Evolutionary conservation across 2,888 invertebrate genomes (phyloP).

Genomic region (Bimastos eiseni): DNA sequence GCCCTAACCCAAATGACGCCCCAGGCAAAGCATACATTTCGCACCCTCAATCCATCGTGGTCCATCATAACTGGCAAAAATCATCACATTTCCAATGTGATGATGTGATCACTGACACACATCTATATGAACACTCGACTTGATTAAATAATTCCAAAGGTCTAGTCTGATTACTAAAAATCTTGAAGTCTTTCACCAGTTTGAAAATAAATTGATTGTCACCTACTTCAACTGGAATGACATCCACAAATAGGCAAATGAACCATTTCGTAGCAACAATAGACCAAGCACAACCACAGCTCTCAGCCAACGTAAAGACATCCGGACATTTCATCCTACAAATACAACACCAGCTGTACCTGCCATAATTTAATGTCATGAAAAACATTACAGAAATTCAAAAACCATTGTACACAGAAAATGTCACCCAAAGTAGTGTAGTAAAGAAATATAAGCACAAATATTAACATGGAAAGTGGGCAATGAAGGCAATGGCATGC

Average conservation of each 20-base stretch:
- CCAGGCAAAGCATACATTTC: too few relatives aligned
- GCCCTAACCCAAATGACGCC: too few relatives aligned
- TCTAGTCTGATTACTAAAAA: background rate
- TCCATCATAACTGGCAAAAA: background rate
- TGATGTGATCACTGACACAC: too few relatives aligned
- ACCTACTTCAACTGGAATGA: slow-evolving; percentile 80
- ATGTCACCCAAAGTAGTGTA: background rate
- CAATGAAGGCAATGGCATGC: too few relatives aligned
- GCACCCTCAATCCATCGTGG: too few relatives aligned
- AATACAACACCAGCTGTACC: background rate
- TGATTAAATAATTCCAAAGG: background rate
- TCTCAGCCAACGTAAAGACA: slow-evolving; percentile 78
- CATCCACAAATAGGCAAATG: slow-evolving; percentile 89
- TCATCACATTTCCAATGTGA: too few relatives aligned
- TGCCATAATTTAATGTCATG: background rate
- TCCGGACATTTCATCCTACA: slow-evolving; percentile 76
- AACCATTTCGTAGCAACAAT: slow-evolving; percentile 94
- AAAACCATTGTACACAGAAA: background rate
- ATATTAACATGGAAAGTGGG: background rate
- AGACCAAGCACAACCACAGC: slow-evolving; percentile 83
- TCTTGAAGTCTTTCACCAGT: background rate
- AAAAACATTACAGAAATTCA: background rate
- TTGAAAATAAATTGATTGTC: background rate
- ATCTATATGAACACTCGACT: background rate
- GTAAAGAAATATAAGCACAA: background rate